phyloP scores from a whole-genome alignment of 2,797 vertebrate genomes.

The Oophaga sylvatica region DNA sequence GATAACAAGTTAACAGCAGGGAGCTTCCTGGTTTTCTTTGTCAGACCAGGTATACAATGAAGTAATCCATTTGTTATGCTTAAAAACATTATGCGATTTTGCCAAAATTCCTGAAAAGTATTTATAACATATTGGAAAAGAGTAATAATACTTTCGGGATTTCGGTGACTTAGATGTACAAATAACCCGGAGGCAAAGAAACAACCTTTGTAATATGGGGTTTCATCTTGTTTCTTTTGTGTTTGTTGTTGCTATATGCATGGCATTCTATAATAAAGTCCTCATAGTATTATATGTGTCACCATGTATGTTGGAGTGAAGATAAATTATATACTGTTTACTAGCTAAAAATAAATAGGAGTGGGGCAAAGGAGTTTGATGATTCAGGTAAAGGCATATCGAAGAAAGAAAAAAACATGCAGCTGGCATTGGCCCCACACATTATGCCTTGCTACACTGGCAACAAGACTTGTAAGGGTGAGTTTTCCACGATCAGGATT shows the following conservation, averaged over 20 bases:
- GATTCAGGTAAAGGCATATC: background rate
- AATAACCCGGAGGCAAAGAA: background rate
- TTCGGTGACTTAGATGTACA: background rate
- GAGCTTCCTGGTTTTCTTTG: slow-evolving; percentile 61
- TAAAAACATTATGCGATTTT: slow-evolving; percentile 47
- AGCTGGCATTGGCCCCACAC: no score
- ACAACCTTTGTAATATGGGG: background rate
- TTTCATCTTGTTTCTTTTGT: background rate
- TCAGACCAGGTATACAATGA: slow-evolving; percentile 53
- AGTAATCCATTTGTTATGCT: slow-evolving; percentile 57
- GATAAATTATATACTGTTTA: background rate
- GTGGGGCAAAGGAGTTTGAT: background rate
- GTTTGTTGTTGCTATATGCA: background rate
- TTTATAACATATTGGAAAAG: slow-evolving; percentile 41
- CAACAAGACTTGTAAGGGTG: no score
- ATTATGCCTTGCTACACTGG: no score
- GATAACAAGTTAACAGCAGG: slow-evolving; percentile 60
- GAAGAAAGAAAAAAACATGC: no score
- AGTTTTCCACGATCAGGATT: no score
- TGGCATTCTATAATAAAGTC: background rate
- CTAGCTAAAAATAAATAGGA: background rate
- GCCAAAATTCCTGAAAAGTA: slow-evolving; percentile 48
- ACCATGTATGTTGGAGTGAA: background rate
- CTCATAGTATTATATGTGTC: background rate
- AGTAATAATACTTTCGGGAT: background rate